These are phyloP conservation scores for Mixornis gularis DNA, from an alignment of 2,113 vertebrate genomes.

Conservation along the genomic window DNA sequence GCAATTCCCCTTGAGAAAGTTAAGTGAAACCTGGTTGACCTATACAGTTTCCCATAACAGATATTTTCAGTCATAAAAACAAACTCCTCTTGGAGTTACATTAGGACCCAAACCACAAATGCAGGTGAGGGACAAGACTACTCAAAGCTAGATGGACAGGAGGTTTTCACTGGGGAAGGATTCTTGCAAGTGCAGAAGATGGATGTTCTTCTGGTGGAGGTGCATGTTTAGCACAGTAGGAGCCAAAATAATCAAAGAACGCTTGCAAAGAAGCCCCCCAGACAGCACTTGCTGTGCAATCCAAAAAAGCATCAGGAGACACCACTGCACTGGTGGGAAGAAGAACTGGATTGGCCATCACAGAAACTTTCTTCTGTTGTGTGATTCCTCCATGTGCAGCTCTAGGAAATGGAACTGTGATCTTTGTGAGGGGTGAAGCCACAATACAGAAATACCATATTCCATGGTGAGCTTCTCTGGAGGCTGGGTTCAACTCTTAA, in stretches of 20 bases:
- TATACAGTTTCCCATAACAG: neutral
- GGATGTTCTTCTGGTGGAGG: neutral
- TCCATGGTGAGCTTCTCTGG: neutral
- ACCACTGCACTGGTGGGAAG: neutral
- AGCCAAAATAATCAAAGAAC: neutral
- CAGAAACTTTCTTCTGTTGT: neutral
- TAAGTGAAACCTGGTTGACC: neutral
- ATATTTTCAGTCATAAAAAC: neutral
- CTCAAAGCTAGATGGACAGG: neutral
- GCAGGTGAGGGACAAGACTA: neutral
- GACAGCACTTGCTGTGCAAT: neutral
- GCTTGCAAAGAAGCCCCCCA: neutral
- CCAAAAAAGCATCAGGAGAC: neutral
- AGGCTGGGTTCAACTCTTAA: neutral
- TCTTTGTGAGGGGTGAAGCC: neutral
- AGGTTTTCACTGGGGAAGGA: neutral
- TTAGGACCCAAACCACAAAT: neutral
- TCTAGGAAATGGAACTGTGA: neutral
- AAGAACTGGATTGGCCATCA: neutral
- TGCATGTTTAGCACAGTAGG: neutral
- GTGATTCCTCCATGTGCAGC: rapidly evolving
- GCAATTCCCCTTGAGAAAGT: neutral
- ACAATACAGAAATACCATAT: neutral
- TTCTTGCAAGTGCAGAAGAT: neutral
- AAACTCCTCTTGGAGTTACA: neutral